Evolutionary conservation across 2,888 invertebrate species (phyloP).

Genomic region (Diloba caeruleocephala): DNA sequence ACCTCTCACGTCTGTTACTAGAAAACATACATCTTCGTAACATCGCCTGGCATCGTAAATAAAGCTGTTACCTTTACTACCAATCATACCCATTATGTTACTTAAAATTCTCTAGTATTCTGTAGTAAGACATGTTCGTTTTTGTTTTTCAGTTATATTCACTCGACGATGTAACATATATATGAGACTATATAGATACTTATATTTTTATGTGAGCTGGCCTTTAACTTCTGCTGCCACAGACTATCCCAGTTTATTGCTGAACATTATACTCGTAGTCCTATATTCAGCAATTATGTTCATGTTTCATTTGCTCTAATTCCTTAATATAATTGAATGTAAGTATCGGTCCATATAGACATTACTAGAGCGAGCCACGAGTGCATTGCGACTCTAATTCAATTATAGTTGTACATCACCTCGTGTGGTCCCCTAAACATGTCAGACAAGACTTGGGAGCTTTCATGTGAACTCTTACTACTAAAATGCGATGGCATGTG

Average conservation of each 20-base stretch:
- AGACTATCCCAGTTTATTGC: neutral
- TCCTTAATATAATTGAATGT: slow-evolving; percentile 23
- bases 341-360: slow-evolving; percentile 30
- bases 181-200: neutral
- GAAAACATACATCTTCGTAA: slow-evolving; percentile 22
- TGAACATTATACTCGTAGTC: too few species aligned
- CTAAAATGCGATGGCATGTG: slow-evolving; percentile 74
- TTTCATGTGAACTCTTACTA: slow-evolving; percentile 64
- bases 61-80: slow-evolving; percentile 38
- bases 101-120: slow-evolving; percentile 18
- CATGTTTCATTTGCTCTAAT: slow-evolving; percentile 23
- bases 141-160: neutral
- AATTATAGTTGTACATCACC: slow-evolving; percentile 48
- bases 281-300: slow-evolving; percentile 2
- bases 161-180: neutral
- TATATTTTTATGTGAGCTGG: neutral
- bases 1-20: slow-evolving; percentile 14
- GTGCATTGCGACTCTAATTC: slow-evolving; percentile 41
- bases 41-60: slow-evolving; percentile 23
- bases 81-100: slow-evolving; percentile 28
- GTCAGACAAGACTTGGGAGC: slow-evolving; percentile 59
- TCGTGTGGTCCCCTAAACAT: slow-evolving; percentile 75
- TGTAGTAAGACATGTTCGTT: neutral
- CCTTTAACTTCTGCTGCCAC: neutral
- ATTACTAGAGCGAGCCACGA: slow-evolving; percentile 29